Evolutionary conservation across 2,888 invertebrate genomes (phyloP).

Genomic region (Nomada ruficornis): DNA sequence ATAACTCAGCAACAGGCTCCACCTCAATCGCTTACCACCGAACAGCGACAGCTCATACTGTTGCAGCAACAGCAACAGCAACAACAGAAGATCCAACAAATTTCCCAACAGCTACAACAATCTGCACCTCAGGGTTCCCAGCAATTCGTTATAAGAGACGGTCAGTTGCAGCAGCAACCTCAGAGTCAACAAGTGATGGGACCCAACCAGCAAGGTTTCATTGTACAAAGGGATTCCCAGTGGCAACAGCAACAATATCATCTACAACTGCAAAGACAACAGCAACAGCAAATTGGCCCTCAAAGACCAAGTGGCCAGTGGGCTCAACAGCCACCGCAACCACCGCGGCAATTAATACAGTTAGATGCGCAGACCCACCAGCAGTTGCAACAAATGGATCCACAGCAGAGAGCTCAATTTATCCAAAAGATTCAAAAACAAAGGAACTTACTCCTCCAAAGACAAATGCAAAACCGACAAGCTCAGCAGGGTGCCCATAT

Average conservation of each 20-base stretch:
- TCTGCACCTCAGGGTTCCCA: conserved; percentile 82
- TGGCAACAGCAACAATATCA: conserved; percentile 86
- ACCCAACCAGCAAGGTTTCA: conserved; percentile 80
- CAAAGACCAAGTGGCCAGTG: conserved; percentile 81
- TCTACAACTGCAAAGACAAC: conserved; percentile 84
- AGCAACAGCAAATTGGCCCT: conserved; percentile 82
- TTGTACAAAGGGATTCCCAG: conserved; percentile 86
- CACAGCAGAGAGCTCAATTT: conserved; percentile 91
- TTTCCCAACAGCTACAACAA: conserved; percentile 84
- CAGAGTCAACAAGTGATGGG: conserved; percentile 82
- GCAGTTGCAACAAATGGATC: conserved; percentile 92
- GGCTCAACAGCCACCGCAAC: conserved; percentile 86
- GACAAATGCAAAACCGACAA: conserved; percentile 86
- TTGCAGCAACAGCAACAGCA: conserved; percentile 86
- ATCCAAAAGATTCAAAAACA: conserved; percentile 91
- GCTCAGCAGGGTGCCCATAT: conserved; percentile 87
- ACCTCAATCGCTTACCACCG: conserved; percentile 81
- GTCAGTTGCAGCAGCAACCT: conserved; percentile 81
- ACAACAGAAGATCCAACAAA: conserved; percentile 85
- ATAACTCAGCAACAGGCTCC: conserved; percentile 69
- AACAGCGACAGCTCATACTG: conserved; percentile 84
- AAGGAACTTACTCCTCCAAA: conserved; percentile 86
- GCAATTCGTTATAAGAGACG: conserved; percentile 83
- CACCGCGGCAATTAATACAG: conserved; percentile 90
- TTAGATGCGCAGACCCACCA: conserved; percentile 93